phyloP scores from a whole-genome alignment of 2,113 vertebrate genomes.

The Peromyscus californicus region DNA sequence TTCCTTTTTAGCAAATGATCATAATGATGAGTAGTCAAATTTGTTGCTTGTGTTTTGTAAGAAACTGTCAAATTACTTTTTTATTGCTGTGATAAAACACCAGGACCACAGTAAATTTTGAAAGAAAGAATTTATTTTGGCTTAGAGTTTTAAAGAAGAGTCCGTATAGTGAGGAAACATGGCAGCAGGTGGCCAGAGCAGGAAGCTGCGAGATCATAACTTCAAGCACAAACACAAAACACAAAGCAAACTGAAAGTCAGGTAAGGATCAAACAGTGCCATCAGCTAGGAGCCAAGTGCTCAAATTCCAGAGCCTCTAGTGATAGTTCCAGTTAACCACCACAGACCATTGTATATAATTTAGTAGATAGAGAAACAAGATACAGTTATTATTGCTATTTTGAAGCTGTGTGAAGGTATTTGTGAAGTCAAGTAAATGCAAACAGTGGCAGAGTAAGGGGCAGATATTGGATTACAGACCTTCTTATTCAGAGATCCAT shows the following conservation, averaged over 20 bases:
- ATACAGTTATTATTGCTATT: neutral
- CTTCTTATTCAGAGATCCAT: neutral
- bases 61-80: neutral
- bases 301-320: neutral
- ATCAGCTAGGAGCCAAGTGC: neutral
- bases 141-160: neutral
- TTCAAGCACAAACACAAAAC: neutral
- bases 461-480: neutral
- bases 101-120: neutral
- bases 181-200: neutral
- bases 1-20: neutral
- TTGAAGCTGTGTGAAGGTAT: neutral
- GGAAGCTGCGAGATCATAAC: neutral
- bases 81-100: neutral
- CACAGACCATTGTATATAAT: neutral
- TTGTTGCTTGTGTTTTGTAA: slow-evolving; percentile 18
- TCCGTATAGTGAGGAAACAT: neutral
- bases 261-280: too few species aligned
- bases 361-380: neutral
- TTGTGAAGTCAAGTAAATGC: slow-evolving; percentile 5
- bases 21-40: neutral
- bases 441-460: neutral
- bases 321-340: neutral
- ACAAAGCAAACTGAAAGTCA: neutral
- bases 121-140: neutral